phyloP scores from a whole-genome alignment of 2,113 vertebrate genomes.

The Myrmecobius fasciatus region DNA sequence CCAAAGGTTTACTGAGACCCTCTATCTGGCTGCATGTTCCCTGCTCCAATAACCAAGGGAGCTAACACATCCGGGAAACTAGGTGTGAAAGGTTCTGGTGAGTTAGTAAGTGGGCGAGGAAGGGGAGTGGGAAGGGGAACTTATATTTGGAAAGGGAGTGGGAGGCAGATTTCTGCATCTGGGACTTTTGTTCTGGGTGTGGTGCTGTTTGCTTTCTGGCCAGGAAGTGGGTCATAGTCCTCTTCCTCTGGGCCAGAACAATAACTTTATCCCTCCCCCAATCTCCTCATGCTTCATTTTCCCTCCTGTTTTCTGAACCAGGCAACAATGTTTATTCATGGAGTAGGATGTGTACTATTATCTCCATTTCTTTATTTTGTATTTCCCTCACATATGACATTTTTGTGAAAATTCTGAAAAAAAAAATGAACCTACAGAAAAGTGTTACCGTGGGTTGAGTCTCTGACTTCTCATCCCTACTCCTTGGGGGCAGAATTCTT shows the following conservation, averaged over 20 bases:
- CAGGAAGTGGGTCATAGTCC: not conserved
- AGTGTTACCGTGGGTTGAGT: not conserved
- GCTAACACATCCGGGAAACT: slow-evolving; percentile 57
- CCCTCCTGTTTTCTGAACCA: not conserved
- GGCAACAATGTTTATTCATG: not conserved
- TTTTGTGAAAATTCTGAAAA: not conserved
- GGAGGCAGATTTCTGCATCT: not conserved
- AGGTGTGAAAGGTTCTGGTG: slow-evolving; percentile 28
- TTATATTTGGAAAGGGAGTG: not conserved
- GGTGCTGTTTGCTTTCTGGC: not conserved
- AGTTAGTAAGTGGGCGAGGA: not conserved
- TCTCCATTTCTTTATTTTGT: not conserved
- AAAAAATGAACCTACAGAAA: not conserved
- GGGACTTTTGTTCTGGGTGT: not conserved
- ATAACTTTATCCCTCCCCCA: not conserved
- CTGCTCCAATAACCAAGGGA: slow-evolving; percentile 13
- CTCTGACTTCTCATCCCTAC: not conserved
- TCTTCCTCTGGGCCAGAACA: not conserved
- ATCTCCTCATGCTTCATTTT: not conserved
- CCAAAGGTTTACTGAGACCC: not conserved
- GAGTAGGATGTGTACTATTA: not conserved
- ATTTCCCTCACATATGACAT: not conserved
- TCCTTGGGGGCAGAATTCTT: not conserved
- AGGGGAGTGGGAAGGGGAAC: not conserved
- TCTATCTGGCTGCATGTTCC: not conserved